Base-by-base conservation (phyloP, 2,797 vertebrate species). In the Synaphobranchus kaupii region DNA sequence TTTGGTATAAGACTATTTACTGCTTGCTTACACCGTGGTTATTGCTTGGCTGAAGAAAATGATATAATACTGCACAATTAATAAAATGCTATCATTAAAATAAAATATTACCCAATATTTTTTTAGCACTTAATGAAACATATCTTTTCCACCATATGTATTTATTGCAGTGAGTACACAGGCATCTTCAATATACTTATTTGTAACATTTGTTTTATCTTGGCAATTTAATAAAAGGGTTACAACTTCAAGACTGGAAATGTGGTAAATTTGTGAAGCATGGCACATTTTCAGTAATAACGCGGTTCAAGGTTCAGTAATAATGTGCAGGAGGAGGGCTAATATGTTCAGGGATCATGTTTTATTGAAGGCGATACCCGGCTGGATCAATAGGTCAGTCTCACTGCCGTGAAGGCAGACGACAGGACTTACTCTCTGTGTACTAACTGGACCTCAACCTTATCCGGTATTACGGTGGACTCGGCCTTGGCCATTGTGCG, bases 361-460 rank as follows among this genome's bases (percentile, higher is more conserved):
- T 85, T 84, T 47, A 84, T 85, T 83, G 83, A 52, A 84, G 78
- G 48, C 81, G 25, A 87, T n/a, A 68, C 52, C n/a, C 8, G 66
- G 12, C 34, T 20, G 44, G 86, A 86, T 86, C 85, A 54, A 86
- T 76, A 76, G 68, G 83, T 50, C 25, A 60, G 17, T 58, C 83
- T 56, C 28, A 28, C 81, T 12, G 9, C 48, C 12, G 50, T 9
- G 25, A 28, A 48, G 20, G 44, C 44, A n/a, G 10, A 13, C 13
- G 84, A 39, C 3, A 1, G 12, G 84, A 86, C 81, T 87, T 20
- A 58, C 12, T 10, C 52, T 58, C 82, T 50, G 82, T 22, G 48
- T 13, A 31, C 28, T 71, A 39, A 85, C 60, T 13, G 82, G 82
- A 44, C 47, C 80, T 20, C 44, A n/a, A 44, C 63, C 31, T 52